Percentiles rank a stretch among this genome's conserved stretches.
Evolutionary conservation across 2,797 vertebrate genomes (phyloP).

Genomic region (Sciurus vulgaris): DNA sequence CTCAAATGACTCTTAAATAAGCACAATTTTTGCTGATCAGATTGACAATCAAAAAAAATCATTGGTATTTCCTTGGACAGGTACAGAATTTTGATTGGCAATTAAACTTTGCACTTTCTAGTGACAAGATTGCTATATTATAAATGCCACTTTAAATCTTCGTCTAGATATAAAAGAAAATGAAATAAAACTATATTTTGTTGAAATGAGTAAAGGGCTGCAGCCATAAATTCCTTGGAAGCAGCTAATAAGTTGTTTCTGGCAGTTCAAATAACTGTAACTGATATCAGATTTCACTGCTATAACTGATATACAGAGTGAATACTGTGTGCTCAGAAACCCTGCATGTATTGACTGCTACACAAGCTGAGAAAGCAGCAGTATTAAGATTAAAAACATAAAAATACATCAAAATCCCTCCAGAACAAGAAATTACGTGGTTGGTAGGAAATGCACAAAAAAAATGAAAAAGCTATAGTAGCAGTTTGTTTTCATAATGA

Average conservation of each 20-base stretch:
- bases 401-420: not conserved
- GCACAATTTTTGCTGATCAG: not conserved
- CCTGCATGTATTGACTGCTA: not conserved
- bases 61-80: not conserved
- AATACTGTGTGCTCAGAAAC: slow-evolving; percentile 3
- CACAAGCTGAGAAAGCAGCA: slow-evolving; percentile 18
- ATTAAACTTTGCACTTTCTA: slow-evolving; percentile 93
- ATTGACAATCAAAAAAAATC: not conserved
- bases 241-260: slow-evolving; percentile 95
- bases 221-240: slow-evolving; percentile 94
- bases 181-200: slow-evolving; percentile 88
- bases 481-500: slow-evolving; percentile 68
- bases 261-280: slow-evolving; percentile 91
- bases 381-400: slow-evolving; percentile 44
- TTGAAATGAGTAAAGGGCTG: slow-evolving; percentile 96
- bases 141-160: slow-evolving; percentile 95
- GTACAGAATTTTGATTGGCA: not conserved
- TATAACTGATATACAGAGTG: not conserved
- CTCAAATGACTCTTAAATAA: not conserved
- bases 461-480: slow-evolving; percentile 60
- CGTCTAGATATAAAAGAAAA: slow-evolving; percentile 93
- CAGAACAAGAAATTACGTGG: slow-evolving; percentile 57
- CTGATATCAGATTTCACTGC: slow-evolving; percentile 24
- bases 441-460: slow-evolving; percentile 56
- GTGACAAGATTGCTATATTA: slow-evolving; percentile 95